These are phyloP conservation scores for Acanthococcus lagerstroemiae DNA, from an alignment of 2,888 invertebrate genomes.

Conservation along the genomic window DNA sequence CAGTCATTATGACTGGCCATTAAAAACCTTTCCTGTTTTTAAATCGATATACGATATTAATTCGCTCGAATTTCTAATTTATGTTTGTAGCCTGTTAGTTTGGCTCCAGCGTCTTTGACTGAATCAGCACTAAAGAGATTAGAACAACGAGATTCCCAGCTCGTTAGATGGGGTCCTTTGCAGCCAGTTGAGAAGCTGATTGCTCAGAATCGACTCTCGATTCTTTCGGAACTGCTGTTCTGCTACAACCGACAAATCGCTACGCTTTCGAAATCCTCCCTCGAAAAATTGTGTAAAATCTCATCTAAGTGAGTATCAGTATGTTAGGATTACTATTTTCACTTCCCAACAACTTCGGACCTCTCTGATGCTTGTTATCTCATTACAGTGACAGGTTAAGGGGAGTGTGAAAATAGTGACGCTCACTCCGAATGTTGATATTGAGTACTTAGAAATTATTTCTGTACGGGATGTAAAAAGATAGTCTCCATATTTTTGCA, in stretches of 20 bases:
- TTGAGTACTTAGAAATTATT: no score
- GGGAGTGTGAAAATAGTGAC: no score
- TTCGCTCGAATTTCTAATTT: neutral
- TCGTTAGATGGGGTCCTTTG: slow-evolving; percentile 83
- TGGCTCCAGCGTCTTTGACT: slow-evolving; percentile 67
- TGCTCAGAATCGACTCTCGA: slow-evolving; percentile 79
- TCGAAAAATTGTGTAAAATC: slow-evolving; percentile 70
- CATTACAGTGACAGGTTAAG: no score
- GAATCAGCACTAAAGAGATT: slow-evolving; percentile 75
- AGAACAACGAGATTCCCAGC: slow-evolving; percentile 79
- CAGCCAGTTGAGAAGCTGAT: slow-evolving; percentile 80
- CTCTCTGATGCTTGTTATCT: neutral
- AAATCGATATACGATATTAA: neutral
- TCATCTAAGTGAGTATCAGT: slow-evolving; percentile 56
- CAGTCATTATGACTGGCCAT: no score
- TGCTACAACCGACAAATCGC: slow-evolving; percentile 78
- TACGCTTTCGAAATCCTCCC: slow-evolving; percentile 62
- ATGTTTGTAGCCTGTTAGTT: slow-evolving; percentile 53
- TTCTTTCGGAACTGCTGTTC: slow-evolving; percentile 81
- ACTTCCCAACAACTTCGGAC: neutral
- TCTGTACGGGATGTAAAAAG: no score
- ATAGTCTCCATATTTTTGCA: no score
- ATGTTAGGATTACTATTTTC: neutral
- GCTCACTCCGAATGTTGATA: no score
- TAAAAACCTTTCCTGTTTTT: no score